Conservation (phyloP, 2,113 vertebrate genomes). For the Menidia beryllina region DNA sequence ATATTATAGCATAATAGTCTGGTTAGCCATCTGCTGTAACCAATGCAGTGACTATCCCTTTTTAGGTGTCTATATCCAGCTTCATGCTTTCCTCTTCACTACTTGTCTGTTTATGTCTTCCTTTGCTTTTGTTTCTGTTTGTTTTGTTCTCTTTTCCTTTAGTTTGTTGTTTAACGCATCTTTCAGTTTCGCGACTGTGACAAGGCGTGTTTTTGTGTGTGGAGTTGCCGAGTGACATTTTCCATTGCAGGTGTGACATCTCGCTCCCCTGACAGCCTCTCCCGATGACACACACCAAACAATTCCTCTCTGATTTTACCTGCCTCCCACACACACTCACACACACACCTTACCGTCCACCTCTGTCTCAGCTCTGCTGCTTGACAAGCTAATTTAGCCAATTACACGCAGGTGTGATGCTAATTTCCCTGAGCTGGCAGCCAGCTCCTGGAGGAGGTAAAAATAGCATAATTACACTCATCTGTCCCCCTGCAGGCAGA, state of each 20-base stretch:
- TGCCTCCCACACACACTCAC: constrained; percentile 47
- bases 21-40: no score
- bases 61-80: no score
- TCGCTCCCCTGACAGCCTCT: constrained; percentile 64
- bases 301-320: constrained; percentile 70
- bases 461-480: constrained; percentile 87
- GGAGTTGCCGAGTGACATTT: constrained; percentile 50
- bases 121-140: constrained; percentile 59
- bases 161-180: constrained; percentile 50
- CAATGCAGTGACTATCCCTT: neutral
- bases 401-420: constrained; percentile 87
- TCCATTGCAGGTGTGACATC: constrained; percentile 66
- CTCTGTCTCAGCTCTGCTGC: constrained; percentile 77
- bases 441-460: constrained; percentile 82
- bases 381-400: constrained; percentile 85
- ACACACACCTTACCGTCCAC: constrained; percentile 68
- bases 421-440: constrained; percentile 83
- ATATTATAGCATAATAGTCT: no score
- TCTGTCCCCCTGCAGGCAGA: constrained; percentile 75
- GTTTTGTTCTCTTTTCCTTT: constrained; percentile 30
- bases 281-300: constrained; percentile 66
- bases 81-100: neutral
- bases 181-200: constrained; percentile 45
- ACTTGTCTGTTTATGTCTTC: constrained; percentile 34
- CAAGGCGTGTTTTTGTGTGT: constrained; percentile 43